A percentile compares a stretch with the other conserved stretches of the same genome.
Evolutionary conservation across 2,113 vertebrate species (phyloP).

Genomic region (Dasyprocta punctata): DNA sequence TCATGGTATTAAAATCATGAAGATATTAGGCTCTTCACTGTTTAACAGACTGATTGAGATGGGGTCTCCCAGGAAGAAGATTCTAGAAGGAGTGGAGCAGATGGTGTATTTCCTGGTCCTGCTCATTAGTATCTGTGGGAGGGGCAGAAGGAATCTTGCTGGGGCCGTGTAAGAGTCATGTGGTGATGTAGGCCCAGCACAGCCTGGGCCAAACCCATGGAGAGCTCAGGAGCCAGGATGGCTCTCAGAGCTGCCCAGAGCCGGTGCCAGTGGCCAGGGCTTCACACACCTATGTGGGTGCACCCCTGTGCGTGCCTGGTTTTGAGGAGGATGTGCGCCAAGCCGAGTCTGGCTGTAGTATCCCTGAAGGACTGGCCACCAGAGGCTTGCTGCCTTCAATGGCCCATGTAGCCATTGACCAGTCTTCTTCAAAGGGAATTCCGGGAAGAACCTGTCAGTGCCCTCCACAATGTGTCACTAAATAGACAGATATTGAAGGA

Average conservation of each 20-base stretch:
- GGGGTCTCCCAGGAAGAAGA: neutral
- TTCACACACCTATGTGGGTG: neutral
- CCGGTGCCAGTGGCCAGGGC: neutral
- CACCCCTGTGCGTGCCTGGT: too few species aligned
- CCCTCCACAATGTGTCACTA: rapidly evolving
- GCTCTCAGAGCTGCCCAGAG: neutral
- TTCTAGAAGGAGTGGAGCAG: neutral
- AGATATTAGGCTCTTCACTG: neutral
- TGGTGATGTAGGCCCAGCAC: neutral
- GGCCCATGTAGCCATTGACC: neutral
- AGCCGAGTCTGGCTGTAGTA: neutral
- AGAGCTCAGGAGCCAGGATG: neutral
- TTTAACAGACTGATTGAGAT: neutral
- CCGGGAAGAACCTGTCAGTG: rapidly evolving
- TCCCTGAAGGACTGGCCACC: neutral
- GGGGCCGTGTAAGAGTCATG: too few species aligned
- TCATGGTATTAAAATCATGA: neutral
- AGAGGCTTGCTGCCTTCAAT: neutral
- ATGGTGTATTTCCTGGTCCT: neutral
- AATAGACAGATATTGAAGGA: neutral
- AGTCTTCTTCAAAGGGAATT: neutral
- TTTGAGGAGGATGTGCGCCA: neutral
- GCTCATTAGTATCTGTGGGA: neutral
- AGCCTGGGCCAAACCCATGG: neutral
- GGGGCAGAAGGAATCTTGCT: neutral